Percentiles rank a stretch among this genome's conserved stretches.
These are phyloP conservation scores for Hoplodrina ambigua DNA, from an alignment of 2,888 invertebrate genomes.

Conservation along the genomic window DNA sequence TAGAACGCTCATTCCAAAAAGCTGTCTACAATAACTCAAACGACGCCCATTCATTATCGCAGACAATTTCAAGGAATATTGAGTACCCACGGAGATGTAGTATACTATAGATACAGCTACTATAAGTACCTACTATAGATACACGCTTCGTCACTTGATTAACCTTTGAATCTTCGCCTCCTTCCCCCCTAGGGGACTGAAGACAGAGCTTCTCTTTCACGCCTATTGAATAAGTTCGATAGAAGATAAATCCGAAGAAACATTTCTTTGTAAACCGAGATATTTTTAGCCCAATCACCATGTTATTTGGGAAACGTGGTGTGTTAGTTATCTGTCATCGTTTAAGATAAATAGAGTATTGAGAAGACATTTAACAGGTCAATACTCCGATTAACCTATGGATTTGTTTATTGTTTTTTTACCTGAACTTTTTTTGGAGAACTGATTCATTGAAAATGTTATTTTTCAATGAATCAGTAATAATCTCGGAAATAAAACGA, in stretches of 20 bases:
- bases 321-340: conserved; percentile 25
- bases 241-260: conserved; percentile 42
- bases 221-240: conserved; percentile 45
- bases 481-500: not conserved
- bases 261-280: conserved; percentile 13
- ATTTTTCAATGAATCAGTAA: too few species aligned
- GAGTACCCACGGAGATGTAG: not conserved
- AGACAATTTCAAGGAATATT: conserved; percentile 5
- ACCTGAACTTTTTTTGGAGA: not conserved
- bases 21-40: not conserved
- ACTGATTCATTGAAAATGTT: not conserved
- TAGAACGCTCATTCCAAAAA: not conserved
- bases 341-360: conserved; percentile 12
- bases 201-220: conserved; percentile 32
- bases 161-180: conserved; percentile 24
- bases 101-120: not conserved
- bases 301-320: conserved; percentile 9
- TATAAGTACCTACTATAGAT: not conserved
- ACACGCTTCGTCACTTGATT: conserved; percentile 35
- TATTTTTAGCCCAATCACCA: conserved; percentile 29
- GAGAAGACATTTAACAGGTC: not conserved
- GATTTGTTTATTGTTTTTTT: not conserved
- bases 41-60: conserved; percentile 1
- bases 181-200: conserved; percentile 14
- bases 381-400: not conserved